Evolutionary conservation across 2,888 invertebrate genomes (phyloP).

Genomic region (Hermaeophaga mercurialis): DNA sequence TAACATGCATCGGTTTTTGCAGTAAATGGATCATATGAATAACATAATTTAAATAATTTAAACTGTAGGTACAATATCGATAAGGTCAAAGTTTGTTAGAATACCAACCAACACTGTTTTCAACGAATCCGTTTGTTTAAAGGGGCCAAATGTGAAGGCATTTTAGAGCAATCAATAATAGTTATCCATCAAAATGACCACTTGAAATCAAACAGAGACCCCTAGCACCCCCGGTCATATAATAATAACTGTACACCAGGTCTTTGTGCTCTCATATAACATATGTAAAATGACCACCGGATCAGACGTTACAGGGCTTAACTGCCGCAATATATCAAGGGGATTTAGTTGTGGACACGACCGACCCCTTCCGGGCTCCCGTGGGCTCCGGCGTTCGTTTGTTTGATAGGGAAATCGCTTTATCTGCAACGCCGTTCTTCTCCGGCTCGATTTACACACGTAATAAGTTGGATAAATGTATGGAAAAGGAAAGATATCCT

Average conservation of each 20-base stretch:
- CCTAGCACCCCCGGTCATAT: constrained; percentile 11
- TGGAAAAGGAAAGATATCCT: too few relatives aligned
- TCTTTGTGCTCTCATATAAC: constrained; percentile 54
- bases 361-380: constrained; percentile 37
- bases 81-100: too few relatives aligned
- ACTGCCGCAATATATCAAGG: constrained; percentile 56
- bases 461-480: constrained; percentile 20
- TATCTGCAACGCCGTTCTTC: constrained; percentile 38
- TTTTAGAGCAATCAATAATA: neutral
- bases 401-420: constrained; percentile 41
- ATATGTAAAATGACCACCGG: constrained; percentile 55
- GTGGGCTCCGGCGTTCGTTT: constrained; percentile 30
- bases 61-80: too few relatives aligned
- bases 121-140: too few relatives aligned
- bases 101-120: too few relatives aligned
- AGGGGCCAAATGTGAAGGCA: neutral
- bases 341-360: constrained; percentile 51
- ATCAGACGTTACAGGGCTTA: constrained; percentile 54
- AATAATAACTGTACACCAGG: constrained; percentile 31
- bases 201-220: constrained; percentile 20
- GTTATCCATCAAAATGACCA: constrained; percentile 20
- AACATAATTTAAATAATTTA: too few relatives aligned
- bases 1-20: too few relatives aligned
- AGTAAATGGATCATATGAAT: too few relatives aligned
- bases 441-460: constrained; percentile 27